Percentiles rank a stretch among this genome's conserved stretches.
Conservation (phyloP, 2,113 vertebrate species). For the Poeciliopsis turrubarensis region DNA sequence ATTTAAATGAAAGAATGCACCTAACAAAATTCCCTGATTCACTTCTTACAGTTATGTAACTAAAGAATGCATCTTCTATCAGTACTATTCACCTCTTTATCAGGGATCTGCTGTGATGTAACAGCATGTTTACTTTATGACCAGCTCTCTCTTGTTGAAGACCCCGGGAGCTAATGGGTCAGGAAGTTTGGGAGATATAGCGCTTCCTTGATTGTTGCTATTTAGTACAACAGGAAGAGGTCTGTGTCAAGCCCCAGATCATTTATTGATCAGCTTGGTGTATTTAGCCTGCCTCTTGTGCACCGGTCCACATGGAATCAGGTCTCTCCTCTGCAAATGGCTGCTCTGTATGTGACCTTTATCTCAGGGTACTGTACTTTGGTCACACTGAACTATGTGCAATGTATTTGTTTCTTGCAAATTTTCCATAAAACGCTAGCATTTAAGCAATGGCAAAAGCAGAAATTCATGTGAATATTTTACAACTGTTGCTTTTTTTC, state of each 20-base stretch:
- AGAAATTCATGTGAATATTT: not conserved
- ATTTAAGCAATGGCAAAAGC: not conserved
- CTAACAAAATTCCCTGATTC: not conserved
- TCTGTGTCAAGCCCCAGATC: slow-evolving; percentile 60
- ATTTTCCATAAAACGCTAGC: not conserved
- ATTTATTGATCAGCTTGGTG: slow-evolving; percentile 42
- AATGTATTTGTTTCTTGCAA: not conserved
- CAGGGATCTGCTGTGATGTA: slow-evolving; percentile 8
- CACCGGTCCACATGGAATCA: slow-evolving; percentile 61
- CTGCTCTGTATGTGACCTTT: slow-evolving; percentile 40
- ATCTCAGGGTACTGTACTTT: not conserved
- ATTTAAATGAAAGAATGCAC: not conserved
- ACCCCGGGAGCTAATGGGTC: slow-evolving; percentile 54
- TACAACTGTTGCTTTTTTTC: not conserved
- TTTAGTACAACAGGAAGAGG: slow-evolving; percentile 73
- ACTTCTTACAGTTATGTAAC: not conserved
- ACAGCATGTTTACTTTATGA: slow-evolving; percentile 34
- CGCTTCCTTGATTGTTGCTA: slow-evolving; percentile 63
- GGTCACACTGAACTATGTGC: not conserved
- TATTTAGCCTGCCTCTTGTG: slow-evolving; percentile 67
- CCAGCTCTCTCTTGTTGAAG: slow-evolving; percentile 34
- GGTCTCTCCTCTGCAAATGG: slow-evolving; percentile 39
- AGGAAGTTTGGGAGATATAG: slow-evolving; percentile 66
- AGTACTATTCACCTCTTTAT: not conserved
- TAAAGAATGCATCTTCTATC: not conserved